Percentiles rank a stretch among this genome's conserved stretches.
Evolutionary conservation across 1,140 invertebrate species (phyloP).

Genomic region (Arctopsyche grandis): DNA sequence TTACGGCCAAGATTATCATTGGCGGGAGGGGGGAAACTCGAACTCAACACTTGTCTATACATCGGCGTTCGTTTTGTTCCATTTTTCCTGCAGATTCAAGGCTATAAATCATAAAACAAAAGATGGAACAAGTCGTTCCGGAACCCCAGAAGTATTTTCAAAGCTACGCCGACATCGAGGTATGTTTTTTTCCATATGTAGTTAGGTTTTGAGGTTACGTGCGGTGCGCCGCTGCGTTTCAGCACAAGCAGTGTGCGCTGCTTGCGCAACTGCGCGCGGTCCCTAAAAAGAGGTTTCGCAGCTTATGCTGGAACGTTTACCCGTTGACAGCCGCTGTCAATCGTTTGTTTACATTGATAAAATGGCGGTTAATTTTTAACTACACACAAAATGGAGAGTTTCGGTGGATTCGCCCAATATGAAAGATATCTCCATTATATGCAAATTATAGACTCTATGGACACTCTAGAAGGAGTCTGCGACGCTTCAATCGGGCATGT

Average conservation of each 20-base stretch:
- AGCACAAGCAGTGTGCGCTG: not conserved
- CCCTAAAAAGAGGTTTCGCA: no score
- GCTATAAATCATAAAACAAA: constrained; percentile 14
- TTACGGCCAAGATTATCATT: not conserved
- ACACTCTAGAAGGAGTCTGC: constrained; percentile 49
- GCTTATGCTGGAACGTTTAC: not conserved
- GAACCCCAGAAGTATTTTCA: constrained; percentile 61
- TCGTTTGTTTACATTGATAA: constrained; percentile 32
- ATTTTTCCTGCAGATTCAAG: not conserved
- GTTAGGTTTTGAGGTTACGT: not conserved
- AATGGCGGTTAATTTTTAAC: not conserved
- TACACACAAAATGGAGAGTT: constrained; percentile 30
- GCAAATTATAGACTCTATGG: constrained; percentile 50
- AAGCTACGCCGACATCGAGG: constrained; percentile 69
- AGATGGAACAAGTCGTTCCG: not conserved
- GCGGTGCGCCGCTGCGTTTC: not conserved
- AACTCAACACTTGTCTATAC: not conserved
- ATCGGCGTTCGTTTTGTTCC: no score
- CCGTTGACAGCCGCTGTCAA: constrained; percentile 17
- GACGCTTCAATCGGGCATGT: constrained; percentile 34
- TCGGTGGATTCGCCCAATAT: constrained; percentile 37
- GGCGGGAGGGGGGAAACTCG: not conserved
- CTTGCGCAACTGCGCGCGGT: not conserved
- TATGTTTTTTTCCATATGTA: constrained; percentile 52
- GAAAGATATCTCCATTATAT: constrained; percentile 49